These are phyloP conservation scores for Bellardia pandia DNA, from an alignment of 2,888 invertebrate species.

Conservation along the genomic window DNA sequence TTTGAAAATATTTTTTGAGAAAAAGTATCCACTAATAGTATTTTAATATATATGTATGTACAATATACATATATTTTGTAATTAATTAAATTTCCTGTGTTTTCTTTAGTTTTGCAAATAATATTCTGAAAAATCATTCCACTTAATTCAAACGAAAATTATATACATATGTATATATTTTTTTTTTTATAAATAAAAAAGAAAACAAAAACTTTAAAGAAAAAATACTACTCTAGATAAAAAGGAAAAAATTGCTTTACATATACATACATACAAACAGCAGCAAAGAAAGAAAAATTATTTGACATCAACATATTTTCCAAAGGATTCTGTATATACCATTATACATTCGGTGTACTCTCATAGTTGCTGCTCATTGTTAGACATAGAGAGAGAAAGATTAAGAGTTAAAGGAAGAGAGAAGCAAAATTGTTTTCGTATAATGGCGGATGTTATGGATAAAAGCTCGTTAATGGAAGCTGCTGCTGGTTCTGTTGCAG, in stretches of 20 bases:
- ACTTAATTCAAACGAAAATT: slow-evolving; percentile 54
- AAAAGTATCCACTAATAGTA: slow-evolving; percentile 3
- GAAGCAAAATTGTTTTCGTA: slow-evolving; percentile 61
- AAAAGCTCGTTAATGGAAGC: slow-evolving; percentile 82
- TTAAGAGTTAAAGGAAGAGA: slow-evolving; percentile 15
- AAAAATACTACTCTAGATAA: slow-evolving; percentile 25
- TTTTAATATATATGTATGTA: background rate
- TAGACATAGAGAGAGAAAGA: slow-evolving; percentile 20
- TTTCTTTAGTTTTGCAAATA: slow-evolving; percentile 46
- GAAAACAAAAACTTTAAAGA: slow-evolving; percentile 49
- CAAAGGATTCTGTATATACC: slow-evolving; percentile 73
- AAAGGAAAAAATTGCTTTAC: slow-evolving; percentile 50
- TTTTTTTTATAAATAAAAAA: slow-evolving; percentile 37
- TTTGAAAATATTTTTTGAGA: slow-evolving; percentile 3
- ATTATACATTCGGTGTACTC: slow-evolving; percentile 50
- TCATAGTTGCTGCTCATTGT: slow-evolving; percentile 11
- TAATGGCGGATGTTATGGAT: slow-evolving; percentile 83
- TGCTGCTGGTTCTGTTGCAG: slow-evolving; percentile 77
- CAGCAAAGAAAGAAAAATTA: slow-evolving; percentile 62
- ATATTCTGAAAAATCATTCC: slow-evolving; percentile 61
- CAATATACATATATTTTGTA: background rate
- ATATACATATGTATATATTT: slow-evolving; percentile 40
- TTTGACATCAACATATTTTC: slow-evolving; percentile 69
- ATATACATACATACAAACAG: slow-evolving; percentile 74
- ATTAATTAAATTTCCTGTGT: slow-evolving; percentile 24